Base-by-base conservation (phyloP, 2,888 invertebrate genomes). In the Tanytarsus gracilentus region DNA sequence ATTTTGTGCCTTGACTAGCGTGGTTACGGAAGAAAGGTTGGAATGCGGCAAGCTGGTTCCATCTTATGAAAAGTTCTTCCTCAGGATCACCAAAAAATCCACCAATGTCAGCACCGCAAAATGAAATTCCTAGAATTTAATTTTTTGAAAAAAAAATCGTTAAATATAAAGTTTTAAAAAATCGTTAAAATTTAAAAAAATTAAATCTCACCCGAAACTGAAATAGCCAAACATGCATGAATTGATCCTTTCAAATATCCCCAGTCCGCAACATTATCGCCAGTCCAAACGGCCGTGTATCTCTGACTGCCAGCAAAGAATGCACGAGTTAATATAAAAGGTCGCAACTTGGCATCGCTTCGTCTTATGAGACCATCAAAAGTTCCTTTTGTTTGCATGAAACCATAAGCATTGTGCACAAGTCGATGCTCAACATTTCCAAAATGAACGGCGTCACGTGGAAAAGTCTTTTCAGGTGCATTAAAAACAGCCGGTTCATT, bases 51-150 rank as follows among this genome's bases (percentile, higher is more conserved):
- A 93, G 84, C 83, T 92, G 96, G 71, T 97, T 96, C 99, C 99
- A 99, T 62, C 99, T 79, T 18, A 88, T 82, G 68, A 97, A 79
- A 36, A 99, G 79, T 71, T 99, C 95, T 0, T 81, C 72, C 65
- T 97, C 95, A 0, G 98, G 97, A 74, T 96, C 93, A 64, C 88
- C 86, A 77, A 99, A 99, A 80, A 99, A 99, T 0, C 99, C 99
- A 5, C 96, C 98, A 23, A 99, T 85, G 75, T 99, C 99, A 7
- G 98, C 93, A 4, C 99, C 99, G 68, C 82, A 81, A 75, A 95
- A 93, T 6, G 92, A 88, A 65, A 96, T 81, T 0, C 99, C 44
- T 36, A 36, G n/a, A n/a, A n/a, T n/a, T n/a, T n/a, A n/a, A n/a
- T n/a, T n/a, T n/a, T n/a, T n/a, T n/a, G n/a, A n/a, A n/a, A n/a